phyloP scores from a whole-genome alignment of 2,113 vertebrate species.

The Pachyramphus minor region DNA sequence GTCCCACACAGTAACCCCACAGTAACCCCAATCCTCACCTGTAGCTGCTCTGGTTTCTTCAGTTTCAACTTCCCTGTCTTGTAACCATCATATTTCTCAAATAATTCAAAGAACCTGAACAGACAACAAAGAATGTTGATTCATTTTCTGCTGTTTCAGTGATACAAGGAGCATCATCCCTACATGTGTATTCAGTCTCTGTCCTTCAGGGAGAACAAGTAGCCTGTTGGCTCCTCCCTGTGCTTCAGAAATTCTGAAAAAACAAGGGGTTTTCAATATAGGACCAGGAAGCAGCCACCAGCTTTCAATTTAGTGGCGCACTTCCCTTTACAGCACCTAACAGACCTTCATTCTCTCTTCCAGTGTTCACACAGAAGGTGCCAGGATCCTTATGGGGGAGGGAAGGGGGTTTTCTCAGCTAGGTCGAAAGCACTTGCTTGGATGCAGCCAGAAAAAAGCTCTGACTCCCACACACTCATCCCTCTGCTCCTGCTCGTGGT shows the following conservation, averaged over 20 bases:
- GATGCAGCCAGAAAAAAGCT: not conserved
- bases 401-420: not conserved
- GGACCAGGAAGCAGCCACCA: not conserved
- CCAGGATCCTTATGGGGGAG: not conserved
- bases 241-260: not conserved
- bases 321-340: not conserved
- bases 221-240: not conserved
- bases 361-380: not conserved
- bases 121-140: conserved; percentile 5
- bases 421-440: not conserved
- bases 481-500: not conserved
- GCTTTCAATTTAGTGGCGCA: not conserved
- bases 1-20: not conserved
- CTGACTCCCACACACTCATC: not conserved
- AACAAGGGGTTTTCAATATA: not conserved
- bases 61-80: conserved; percentile 97
- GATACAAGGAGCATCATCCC: not conserved
- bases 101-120: conserved; percentile 92
- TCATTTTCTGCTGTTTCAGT: not conserved
- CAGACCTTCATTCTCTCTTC: not conserved
- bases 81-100: conserved; percentile 95
- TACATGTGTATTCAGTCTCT: not conserved
- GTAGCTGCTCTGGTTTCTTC: conserved; percentile 95
- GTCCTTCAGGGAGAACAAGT: not conserved
- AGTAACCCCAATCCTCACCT: conserved; percentile 86